A percentile compares a stretch with the other conserved stretches of the same genome.
Conservation (phyloP, 1,140 invertebrate genomes). For the Arctopsyche grandis region DNA sequence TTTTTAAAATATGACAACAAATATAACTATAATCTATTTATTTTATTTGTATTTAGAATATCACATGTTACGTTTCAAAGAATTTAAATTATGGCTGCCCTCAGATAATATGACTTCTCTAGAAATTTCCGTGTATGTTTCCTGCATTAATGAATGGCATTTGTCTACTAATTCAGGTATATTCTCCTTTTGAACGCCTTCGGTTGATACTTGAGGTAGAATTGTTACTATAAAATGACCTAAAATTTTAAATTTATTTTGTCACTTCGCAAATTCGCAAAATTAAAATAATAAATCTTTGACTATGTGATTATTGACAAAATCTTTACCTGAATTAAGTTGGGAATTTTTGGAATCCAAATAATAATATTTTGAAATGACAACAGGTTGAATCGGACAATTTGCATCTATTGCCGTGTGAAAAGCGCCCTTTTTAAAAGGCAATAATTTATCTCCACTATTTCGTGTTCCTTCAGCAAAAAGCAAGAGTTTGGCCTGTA, state of each 20-base stretch:
- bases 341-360: slow-evolving; percentile 76
- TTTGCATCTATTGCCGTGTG: slow-evolving; percentile 87
- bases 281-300: not conserved
- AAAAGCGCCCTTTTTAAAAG: slow-evolving; percentile 94
- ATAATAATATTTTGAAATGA: slow-evolving; percentile 90
- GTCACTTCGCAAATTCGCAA: no score
- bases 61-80: slow-evolving; percentile 42
- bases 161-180: slow-evolving; percentile 74
- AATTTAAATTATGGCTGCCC: slow-evolving; percentile 41
- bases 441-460: slow-evolving; percentile 72
- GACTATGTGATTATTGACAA: no score
- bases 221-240: slow-evolving; percentile 77
- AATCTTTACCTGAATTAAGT: slow-evolving; percentile 76
- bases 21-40: not conserved
- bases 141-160: slow-evolving; percentile 73
- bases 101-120: slow-evolving; percentile 62
- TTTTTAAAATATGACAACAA: not conserved
- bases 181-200: slow-evolving; percentile 71
- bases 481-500: slow-evolving; percentile 75
- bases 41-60: not conserved
- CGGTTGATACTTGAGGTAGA: slow-evolving; percentile 75
- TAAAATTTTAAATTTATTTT: slow-evolving; percentile 58
- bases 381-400: slow-evolving; percentile 87
- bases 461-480: slow-evolving; percentile 85
- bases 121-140: slow-evolving; percentile 68